Evolutionary conservation across 1,140 invertebrate genomes (phyloP).

Genomic region (Geopemphigus sp.): DNA sequence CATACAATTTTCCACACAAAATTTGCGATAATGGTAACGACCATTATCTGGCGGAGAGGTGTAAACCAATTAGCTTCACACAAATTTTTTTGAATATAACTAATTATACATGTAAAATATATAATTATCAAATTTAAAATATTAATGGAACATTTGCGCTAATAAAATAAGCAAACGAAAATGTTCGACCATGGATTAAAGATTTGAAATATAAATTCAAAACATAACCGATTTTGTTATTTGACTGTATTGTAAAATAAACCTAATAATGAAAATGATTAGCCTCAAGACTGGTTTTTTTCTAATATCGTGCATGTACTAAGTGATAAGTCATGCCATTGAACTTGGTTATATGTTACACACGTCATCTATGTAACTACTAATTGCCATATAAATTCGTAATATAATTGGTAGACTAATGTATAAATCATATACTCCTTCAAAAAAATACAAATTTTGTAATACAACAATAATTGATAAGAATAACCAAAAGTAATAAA

Average conservation of each 20-base stretch:
- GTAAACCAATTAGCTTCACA: too few relatives aligned
- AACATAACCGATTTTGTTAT: neutral
- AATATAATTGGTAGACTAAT: neutral
- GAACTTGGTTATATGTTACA: conserved; percentile 7
- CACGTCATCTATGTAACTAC: neutral
- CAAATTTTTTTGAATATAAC: too few relatives aligned
- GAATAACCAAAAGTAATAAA: neutral
- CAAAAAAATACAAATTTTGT: neutral
- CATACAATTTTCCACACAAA: too few relatives aligned
- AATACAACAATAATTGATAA: neutral
- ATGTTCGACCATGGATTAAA: too few relatives aligned
- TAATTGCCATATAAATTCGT: neutral
- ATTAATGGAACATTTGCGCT: too few relatives aligned
- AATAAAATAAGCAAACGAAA: too few relatives aligned
- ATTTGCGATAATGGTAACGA: too few relatives aligned
- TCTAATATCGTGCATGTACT: neutral
- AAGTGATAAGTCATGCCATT: neutral
- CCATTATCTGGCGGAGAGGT: too few relatives aligned
- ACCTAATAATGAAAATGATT: conserved; percentile 18
- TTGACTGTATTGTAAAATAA: neutral
- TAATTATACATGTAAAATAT: too few relatives aligned
- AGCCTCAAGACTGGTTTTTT: neutral
- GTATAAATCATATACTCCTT: neutral
- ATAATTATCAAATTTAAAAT: too few relatives aligned
- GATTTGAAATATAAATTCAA: neutral